Evolutionary conservation across 2,113 vertebrate genomes (phyloP), one percentile per base, ranked within the genome.

Genomic region (Melozone crissalis): DNA sequence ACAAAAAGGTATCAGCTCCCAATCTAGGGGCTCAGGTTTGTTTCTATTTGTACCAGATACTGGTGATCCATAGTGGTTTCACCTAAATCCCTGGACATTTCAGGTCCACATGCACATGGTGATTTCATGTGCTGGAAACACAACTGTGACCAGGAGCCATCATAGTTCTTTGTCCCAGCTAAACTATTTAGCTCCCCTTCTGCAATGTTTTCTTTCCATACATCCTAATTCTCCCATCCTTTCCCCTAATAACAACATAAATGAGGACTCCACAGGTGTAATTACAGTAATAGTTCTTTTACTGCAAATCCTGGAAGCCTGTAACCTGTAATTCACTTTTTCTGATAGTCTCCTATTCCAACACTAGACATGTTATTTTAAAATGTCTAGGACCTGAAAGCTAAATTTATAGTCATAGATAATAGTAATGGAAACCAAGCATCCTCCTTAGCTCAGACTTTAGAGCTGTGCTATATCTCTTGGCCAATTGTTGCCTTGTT

Each of bases 251-350:
- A 92, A 91, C 67, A 91, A 71, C 85, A 81, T 30, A 77, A 95
- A 94, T 28, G 69, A 89, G 44, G 66, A 76, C 83, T 84, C 57
- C 61, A 31, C 68, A 33, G 57, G 41, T 82, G 66, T 95, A 96
- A 96, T 94, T 90, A 89, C 1, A 0, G 54, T 75, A 92, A 75
- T 37, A 78, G 73, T 65, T 94, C 92, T 93, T 86, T 89, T 66
- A 87, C 79, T 84, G 83, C 41, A 90, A 93, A 83, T 94, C 67
- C 57, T 81, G 31, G 80, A 87, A 92, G 76, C 21, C 57, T 85
- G 86, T 75, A 96, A 95, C 90, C 83, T 87, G 86, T 84, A 95
- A 93, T 96, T 96, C 90, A 72, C 57, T 78, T 89, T 86, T 92
- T 61, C 61, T 92, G 62, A 81, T 92, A 82, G 83, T 75, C 86